Evolutionary conservation across 37 sponge, comb jelly and placozoan genomes (phyloP).

Genomic region (Halisarca cf. caerulea): DNA sequence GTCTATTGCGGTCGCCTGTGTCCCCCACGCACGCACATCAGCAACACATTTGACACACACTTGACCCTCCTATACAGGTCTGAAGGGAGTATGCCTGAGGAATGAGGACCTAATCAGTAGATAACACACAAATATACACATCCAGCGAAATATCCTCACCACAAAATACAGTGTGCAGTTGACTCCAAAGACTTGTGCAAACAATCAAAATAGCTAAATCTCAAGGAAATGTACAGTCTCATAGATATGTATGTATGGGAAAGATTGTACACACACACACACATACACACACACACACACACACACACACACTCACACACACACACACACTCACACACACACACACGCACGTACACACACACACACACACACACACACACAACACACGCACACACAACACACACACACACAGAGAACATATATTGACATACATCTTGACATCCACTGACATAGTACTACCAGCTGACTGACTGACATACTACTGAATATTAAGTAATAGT

Average conservation of each 20-base stretch:
- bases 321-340: slow-evolving; percentile 19
- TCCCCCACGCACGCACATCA: no score
- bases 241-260: neutral
- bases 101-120: neutral
- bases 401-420: neutral
- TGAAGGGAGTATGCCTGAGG: no score
- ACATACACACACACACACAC: slow-evolving; percentile 20
- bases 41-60: no score
- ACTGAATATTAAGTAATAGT: no score
- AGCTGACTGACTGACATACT: no score
- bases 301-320: slow-evolving; percentile 29
- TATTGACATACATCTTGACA: no score
- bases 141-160: neutral
- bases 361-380: slow-evolving; percentile 14
- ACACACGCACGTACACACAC: slow-evolving; percentile 6
- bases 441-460: no score
- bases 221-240: neutral
- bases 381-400: neutral
- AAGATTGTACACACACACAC: slow-evolving; percentile 23
- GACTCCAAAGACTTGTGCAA: neutral
- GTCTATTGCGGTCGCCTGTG: no score
- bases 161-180: neutral
- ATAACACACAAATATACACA: neutral
- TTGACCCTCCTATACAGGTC: no score
- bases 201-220: neutral